Conservation (phyloP, 2,797 vertebrate species). For the Aselliscus stoliczkanus region DNA sequence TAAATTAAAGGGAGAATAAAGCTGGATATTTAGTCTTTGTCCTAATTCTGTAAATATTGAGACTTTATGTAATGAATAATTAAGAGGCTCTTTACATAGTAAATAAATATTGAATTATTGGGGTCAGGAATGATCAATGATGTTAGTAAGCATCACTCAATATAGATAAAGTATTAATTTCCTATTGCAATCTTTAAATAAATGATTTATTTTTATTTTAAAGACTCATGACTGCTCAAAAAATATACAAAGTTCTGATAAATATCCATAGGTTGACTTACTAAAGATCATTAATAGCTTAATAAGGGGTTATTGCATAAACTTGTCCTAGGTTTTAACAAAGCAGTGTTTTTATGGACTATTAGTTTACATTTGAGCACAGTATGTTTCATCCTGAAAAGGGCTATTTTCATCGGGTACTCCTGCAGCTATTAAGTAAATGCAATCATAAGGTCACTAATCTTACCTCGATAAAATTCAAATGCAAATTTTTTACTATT, state of each 20-base stretch:
- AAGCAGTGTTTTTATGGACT: background rate
- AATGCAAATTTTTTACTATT: background rate
- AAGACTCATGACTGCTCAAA: background rate
- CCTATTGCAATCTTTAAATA: background rate
- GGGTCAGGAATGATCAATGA: background rate
- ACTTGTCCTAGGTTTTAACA: background rate
- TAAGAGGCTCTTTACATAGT: background rate
- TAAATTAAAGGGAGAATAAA: background rate
- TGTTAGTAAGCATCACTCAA: background rate
- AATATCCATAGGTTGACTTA: background rate
- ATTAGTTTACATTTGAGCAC: background rate
- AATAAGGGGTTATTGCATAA: background rate
- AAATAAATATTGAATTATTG: background rate
- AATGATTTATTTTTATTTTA: background rate
- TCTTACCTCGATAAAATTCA: background rate
- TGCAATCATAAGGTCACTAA: background rate
- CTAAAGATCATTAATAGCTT: background rate
- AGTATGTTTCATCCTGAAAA: background rate
- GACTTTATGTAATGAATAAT: background rate
- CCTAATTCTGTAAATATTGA: background rate
- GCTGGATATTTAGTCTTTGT: background rate
- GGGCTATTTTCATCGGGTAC: background rate
- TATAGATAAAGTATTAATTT: background rate
- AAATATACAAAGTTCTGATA: background rate
- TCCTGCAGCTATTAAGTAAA: background rate